phyloP scores from a whole-genome alignment of 2,113 vertebrate species.

The Psilopsiagon aymara region DNA sequence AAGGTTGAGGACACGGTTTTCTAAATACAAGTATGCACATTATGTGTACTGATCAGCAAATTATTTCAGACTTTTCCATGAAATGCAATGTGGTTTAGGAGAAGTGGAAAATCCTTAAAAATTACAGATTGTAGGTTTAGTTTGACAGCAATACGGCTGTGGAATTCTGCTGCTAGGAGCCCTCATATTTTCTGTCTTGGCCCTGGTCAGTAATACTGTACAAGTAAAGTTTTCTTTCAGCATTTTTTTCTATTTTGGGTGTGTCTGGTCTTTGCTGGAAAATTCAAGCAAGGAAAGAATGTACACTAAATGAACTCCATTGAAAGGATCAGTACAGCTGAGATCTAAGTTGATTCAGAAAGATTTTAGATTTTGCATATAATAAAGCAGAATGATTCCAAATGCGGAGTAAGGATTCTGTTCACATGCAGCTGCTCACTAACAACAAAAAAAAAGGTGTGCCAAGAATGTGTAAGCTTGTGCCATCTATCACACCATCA shows the following conservation, averaged over 20 bases:
- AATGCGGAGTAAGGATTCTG: not conserved
- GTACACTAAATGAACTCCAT: not conserved
- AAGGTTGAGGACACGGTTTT: not conserved
- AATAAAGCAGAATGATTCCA: not conserved
- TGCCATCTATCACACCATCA: not conserved
- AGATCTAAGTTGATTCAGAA: not conserved
- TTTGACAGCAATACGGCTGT: not conserved
- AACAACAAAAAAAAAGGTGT: not conserved
- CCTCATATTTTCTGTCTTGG: not conserved
- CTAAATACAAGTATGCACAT: not conserved
- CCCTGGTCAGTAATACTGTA: not conserved
- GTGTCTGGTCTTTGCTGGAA: not conserved
- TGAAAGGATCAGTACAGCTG: not conserved
- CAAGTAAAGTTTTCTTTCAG: not conserved
- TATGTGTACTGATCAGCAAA: not conserved
- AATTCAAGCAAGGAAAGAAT: not conserved
- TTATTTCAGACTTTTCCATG: not conserved
- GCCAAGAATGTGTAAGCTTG: not conserved
- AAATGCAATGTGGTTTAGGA: not conserved
- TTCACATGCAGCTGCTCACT: not conserved
- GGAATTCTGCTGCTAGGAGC: not conserved
- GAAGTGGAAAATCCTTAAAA: not conserved
- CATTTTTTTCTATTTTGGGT: not conserved
- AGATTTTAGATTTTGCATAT: not conserved
- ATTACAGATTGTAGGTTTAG: not conserved